These are phyloP conservation scores for Anser brachyrhynchus DNA, from an alignment of 2,113 vertebrate genomes.

Conservation along the genomic window DNA sequence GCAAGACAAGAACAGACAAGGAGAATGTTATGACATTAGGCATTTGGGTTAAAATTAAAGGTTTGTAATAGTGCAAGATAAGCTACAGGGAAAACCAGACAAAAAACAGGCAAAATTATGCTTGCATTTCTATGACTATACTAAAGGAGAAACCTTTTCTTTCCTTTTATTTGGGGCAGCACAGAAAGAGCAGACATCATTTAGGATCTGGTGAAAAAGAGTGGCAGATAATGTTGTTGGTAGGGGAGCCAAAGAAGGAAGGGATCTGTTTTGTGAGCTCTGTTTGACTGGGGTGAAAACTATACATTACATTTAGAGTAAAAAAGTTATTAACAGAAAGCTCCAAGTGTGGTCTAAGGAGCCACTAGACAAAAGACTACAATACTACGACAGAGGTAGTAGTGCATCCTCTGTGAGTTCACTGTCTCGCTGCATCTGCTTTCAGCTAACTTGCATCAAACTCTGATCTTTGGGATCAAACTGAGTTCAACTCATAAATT, in stretches of 20 bases:
- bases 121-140: background rate
- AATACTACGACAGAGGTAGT: background rate
- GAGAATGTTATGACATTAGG: background rate
- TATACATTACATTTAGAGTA: background rate
- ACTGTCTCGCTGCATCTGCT: background rate
- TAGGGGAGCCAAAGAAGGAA: background rate
- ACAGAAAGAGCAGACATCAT: background rate
- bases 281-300: background rate
- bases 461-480: background rate
- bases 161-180: background rate
- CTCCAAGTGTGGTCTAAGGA: background rate
- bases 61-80: background rate
- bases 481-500: background rate
- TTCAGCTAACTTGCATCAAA: background rate
- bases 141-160: background rate
- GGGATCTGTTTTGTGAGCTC: background rate
- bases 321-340: background rate
- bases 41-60: background rate
- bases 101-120: background rate
- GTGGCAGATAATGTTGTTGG: background rate
- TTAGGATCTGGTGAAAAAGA: background rate
- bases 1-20: background rate
- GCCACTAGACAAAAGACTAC: background rate
- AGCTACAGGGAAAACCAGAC: background rate
- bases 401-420: background rate